phyloP scores from a whole-genome alignment of 2,797 vertebrate genomes.

The Gallinago stenura region DNA sequence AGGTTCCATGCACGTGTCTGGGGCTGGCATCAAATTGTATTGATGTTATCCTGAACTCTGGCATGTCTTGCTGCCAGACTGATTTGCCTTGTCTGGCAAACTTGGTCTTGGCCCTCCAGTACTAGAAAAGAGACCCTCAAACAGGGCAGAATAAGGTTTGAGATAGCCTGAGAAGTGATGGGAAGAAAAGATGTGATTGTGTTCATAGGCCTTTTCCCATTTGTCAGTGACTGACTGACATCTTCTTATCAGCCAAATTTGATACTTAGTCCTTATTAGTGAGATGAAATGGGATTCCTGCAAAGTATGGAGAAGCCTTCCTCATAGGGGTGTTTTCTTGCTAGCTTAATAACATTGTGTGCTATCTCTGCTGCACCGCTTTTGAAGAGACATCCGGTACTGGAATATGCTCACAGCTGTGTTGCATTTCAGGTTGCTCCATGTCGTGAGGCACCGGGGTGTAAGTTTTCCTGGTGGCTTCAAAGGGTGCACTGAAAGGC shows the following conservation, averaged over 20 bases:
- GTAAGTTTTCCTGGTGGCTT: constrained; percentile 34
- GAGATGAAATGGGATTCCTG: not conserved
- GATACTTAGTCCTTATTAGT: not conserved
- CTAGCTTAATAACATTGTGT: not conserved
- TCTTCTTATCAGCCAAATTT: not conserved
- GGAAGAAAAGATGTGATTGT: not conserved
- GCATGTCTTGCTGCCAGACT: not conserved
- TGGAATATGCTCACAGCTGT: not conserved
- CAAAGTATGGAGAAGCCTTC: not conserved
- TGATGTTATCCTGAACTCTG: not conserved
- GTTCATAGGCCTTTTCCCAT: not conserved
- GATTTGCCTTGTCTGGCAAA: not conserved
- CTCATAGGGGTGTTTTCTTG: not conserved
- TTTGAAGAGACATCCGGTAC: not conserved
- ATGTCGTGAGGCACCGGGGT: not conserved
- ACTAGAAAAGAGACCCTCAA: not conserved
- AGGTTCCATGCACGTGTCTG: not conserved
- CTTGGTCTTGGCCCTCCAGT: not conserved
- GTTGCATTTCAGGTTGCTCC: constrained; percentile 45
- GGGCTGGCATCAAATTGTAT: not conserved
- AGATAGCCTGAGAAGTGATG: not conserved
- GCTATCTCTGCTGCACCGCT: not conserved
- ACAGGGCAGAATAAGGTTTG: not conserved
- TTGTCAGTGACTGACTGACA: not conserved
- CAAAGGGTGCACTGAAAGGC: constrained; percentile 2